phyloP scores from a whole-genome alignment of 2,797 vertebrate genomes.

The Synaphobranchus kaupii region DNA sequence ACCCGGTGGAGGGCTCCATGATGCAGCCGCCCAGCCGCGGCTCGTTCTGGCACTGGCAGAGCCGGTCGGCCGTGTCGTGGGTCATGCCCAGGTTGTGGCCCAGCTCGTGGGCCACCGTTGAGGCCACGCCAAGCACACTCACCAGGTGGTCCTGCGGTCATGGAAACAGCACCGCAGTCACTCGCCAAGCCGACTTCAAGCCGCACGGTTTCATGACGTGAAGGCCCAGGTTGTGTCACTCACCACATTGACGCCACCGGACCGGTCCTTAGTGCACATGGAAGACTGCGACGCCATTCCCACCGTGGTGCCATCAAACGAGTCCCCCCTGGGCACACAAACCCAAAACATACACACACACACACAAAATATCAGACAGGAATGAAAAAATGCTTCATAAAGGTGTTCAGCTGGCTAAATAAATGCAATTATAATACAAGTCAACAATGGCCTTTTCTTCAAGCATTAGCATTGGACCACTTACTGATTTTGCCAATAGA shows the following conservation, averaged over 20 bases:
- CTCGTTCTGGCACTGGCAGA: conserved; percentile 77
- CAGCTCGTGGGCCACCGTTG: conserved; percentile 88
- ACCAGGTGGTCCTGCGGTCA: conserved; percentile 84
- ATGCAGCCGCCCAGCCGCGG: conserved; percentile 85
- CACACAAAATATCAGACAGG: no score
- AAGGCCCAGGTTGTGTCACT: conserved; percentile 46
- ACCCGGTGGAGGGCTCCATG: conserved; percentile 90
- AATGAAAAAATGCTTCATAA: background rate
- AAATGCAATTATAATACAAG: background rate
- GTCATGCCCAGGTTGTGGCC: conserved; percentile 91
- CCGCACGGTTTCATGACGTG: background rate
- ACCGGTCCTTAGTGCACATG: conserved; percentile 83
- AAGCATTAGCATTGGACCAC: no score
- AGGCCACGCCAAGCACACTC: conserved; percentile 83
- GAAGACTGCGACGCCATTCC: conserved; percentile 88
- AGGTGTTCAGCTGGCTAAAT: background rate
- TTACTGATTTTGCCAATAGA: no score
- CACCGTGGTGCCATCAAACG: conserved; percentile 78
- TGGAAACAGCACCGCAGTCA: background rate
- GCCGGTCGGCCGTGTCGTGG: conserved; percentile 74
- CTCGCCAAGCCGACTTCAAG: background rate
- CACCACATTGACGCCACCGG: conserved; percentile 88
- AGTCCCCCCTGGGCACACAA: conserved; percentile 65
- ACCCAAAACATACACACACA: background rate
- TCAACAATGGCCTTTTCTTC: no score